Evolutionary conservation across 2,113 vertebrate genomes (phyloP).

Genomic region (Triplophysa tibetana): DNA sequence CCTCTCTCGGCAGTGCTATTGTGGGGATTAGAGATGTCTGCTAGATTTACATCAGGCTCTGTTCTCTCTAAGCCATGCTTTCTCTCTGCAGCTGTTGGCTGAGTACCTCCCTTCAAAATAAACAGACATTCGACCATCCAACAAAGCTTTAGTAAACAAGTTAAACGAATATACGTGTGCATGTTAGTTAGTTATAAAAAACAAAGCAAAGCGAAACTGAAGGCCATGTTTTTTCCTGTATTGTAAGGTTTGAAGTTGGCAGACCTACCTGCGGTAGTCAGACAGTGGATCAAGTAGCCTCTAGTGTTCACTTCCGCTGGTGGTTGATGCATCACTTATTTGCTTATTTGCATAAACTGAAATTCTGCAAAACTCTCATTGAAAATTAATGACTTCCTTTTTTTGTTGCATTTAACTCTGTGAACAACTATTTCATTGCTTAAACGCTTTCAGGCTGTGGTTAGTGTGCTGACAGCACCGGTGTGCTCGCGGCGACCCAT

Average conservation of each 20-base stretch:
- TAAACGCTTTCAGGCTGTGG: too few species aligned
- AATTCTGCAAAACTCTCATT: conserved; percentile 23
- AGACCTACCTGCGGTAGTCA: too few species aligned
- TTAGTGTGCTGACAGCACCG: too few species aligned
- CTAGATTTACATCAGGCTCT: background rate
- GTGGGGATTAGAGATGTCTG: background rate
- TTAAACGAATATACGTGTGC: background rate
- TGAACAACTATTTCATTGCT: too few species aligned
- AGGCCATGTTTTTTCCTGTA: too few species aligned
- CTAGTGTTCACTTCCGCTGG: too few species aligned
- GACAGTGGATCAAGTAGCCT: too few species aligned
- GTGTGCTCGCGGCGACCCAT: too few species aligned
- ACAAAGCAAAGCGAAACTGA: too few species aligned
- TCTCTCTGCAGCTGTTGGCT: background rate
- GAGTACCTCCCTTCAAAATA: background rate
- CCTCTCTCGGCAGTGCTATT: too few species aligned
- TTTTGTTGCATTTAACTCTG: background rate
- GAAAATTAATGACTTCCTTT: conserved; percentile 61
- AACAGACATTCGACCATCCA: background rate
- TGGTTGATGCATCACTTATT: conserved; percentile 24
- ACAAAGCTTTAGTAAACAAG: background rate
- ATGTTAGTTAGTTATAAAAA: too few species aligned
- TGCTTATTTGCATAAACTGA: conserved; percentile 45
- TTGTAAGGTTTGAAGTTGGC: too few species aligned
- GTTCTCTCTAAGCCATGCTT: conserved; percentile 7